Evolutionary conservation across 2,888 invertebrate genomes (phyloP), one percentile per base, ranked within the genome.

Genomic region (Neoitamus cyanurus): DNA sequence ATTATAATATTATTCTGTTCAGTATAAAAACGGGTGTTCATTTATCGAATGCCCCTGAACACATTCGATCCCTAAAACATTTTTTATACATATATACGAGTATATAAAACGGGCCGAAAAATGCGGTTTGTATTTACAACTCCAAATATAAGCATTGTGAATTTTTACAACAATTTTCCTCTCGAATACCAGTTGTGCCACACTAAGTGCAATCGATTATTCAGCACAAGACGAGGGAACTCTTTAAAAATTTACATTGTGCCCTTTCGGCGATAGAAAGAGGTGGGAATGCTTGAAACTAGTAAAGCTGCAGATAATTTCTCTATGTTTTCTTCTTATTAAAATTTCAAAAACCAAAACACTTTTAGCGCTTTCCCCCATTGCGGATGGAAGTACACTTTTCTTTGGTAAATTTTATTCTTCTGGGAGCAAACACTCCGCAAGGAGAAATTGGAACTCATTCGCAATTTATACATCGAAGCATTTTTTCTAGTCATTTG

Each of bases 391-490:
- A 70, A 31, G 70, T 15, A 30, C n/a, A 31, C 31, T 70, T 70
- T 70, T 5, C 70, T 70, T 70, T 31, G n/a, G n/a, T 70, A 70
- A 70, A 70, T 70, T 70, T 70, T 31, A 70, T 70, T 70, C 31
- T 31, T 70, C n/a, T 70, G 70, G 70, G 70, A 31, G 31, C 70
- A 30, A 31, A 30, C 70, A 70, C 6, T 11, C 70, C 30, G 15
- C 70, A 70, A 70, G 31, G n/a, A 31, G 34, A 73, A 73, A 73
- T 20, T 36, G 36, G 36, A 34, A 73, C 73, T 73, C 36, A 36
- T 73, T 73, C 73, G 31, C 73, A 73, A 73, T 73, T 73, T 73
- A 36, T 73, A 73, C 20, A 36, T 36, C 20, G 73, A 73, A 73
- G 73, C 15, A 31, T 20, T 73, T 73, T 73, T 36, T 73, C 9